phyloP scores from a whole-genome alignment of 2,797 vertebrate genomes.

The Phoeniculus purpureus region DNA sequence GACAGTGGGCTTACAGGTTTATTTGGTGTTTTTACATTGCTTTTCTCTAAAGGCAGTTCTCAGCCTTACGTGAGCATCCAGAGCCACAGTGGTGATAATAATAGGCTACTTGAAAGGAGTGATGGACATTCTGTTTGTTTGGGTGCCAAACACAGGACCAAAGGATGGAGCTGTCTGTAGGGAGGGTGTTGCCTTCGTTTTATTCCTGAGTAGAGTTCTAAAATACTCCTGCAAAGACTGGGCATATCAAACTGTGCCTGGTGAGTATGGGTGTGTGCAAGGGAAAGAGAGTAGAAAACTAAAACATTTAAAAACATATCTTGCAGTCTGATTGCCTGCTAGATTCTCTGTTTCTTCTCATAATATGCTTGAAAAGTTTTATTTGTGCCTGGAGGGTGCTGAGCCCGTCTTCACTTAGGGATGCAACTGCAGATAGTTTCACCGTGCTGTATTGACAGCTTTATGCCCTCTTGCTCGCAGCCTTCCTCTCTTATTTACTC shows the following conservation, averaged over 20 bases:
- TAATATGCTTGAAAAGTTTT: slow-evolving; percentile 79
- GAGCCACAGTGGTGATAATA: neutral
- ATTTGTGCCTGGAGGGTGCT: slow-evolving; percentile 71
- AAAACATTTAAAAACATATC: slow-evolving; percentile 39
- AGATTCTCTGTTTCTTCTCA: slow-evolving; percentile 68
- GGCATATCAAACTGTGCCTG: neutral
- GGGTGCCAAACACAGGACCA: neutral
- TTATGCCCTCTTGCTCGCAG: slow-evolving; percentile 39
- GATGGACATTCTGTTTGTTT: neutral
- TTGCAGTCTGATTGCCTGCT: slow-evolving; percentile 67
- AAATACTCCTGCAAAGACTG: neutral
- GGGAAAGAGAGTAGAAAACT: neutral
- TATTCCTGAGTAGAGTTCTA: neutral
- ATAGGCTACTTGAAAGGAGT: neutral
- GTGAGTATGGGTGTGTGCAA: neutral
- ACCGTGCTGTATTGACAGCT: slow-evolving; percentile 51
- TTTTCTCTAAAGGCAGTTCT: neutral
- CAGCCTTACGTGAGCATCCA: neutral
- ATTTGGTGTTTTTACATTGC: neutral
- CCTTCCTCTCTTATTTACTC: slow-evolving; percentile 65
- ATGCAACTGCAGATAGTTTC: slow-evolving; percentile 68
- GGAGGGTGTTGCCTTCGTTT: neutral
- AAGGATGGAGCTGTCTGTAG: neutral
- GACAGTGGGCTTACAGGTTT: slow-evolving; percentile 40
- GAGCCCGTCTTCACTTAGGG: slow-evolving; percentile 74